Conservation (phyloP, 2,888 invertebrate species). For the Synanthedon andrenaeformis region DNA sequence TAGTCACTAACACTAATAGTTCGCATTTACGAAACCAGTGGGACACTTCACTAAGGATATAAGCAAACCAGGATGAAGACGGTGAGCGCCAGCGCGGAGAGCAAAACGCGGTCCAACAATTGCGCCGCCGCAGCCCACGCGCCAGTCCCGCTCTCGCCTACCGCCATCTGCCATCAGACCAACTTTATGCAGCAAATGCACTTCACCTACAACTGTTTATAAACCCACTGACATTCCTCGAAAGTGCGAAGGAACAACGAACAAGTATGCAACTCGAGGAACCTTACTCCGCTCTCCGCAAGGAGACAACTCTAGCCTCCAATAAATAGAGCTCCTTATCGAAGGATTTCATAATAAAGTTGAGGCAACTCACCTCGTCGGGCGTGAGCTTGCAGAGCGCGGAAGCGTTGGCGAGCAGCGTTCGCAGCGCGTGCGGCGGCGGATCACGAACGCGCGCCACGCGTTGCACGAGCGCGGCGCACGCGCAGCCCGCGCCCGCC, state of each 20-base stretch:
- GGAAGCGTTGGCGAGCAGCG: slow-evolving; percentile 17
- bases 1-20: no score
- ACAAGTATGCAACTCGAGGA: no score
- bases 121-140: slow-evolving; percentile 42
- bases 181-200: no score
- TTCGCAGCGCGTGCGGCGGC: slow-evolving; percentile 25
- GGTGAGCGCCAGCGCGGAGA: slow-evolving; percentile 18
- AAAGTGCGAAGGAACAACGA: no score
- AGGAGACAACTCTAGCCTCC: no score
- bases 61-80: slow-evolving; percentile 8
- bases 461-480: slow-evolving; percentile 27
- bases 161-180: not conserved
- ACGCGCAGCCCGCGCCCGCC: slow-evolving; percentile 23
- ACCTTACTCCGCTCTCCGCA: no score
- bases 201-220: no score
- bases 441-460: slow-evolving; percentile 20
- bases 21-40: no score
- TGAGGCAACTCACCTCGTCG: slow-evolving; percentile 13
- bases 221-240: no score
- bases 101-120: slow-evolving; percentile 32
- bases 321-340: no score
- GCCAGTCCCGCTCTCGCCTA: slow-evolving; percentile 16
- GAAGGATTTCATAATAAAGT: no score
- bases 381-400: slow-evolving; percentile 17
- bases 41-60: not conserved